Percentiles rank a stretch among this genome's conserved stretches.
These are phyloP conservation scores for Tangara arthus DNA, from an alignment of 2,797 vertebrate species.

Conservation along the genomic window DNA sequence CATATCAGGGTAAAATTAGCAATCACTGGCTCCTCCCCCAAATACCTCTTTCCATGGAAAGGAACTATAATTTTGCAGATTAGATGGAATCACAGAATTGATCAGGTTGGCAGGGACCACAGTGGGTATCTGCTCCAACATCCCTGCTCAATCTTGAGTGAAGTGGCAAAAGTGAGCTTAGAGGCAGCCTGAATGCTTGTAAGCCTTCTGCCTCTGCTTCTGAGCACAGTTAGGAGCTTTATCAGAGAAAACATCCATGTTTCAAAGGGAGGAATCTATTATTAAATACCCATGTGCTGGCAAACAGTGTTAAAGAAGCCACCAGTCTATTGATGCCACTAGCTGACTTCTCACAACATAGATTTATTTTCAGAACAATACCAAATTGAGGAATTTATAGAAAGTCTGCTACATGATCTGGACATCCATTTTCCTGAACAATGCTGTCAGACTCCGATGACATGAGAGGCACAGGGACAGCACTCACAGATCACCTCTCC, in stretches of 20 bases:
- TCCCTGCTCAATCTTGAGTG: not conserved
- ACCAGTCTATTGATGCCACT: too few species aligned
- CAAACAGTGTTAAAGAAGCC: not conserved
- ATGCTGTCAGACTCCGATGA: not conserved
- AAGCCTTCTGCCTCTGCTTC: not conserved
- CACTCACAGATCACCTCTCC: not conserved
- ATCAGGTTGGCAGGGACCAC: not conserved
- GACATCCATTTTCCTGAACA: not conserved
- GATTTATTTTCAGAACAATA: not conserved
- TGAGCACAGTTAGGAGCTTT: not conserved
- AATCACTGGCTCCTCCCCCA: not conserved
- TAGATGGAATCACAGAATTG: not conserved
- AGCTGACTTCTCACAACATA: not conserved
- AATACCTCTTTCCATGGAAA: not conserved
- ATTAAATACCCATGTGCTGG: not conserved
- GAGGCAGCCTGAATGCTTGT: not conserved
- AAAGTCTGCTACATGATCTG: not conserved
- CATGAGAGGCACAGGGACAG: not conserved
- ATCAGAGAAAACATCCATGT: not conserved
- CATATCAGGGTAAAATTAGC: rapidly evolving
- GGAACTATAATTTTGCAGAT: not conserved
- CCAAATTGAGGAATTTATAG: not conserved
- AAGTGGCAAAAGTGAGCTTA: not conserved
- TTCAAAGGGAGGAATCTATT: not conserved
- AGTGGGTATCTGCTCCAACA: not conserved